Percentiles rank a stretch among this genome's conserved stretches.
These are phyloP conservation scores for Ips typographus DNA, from an alignment of 1,140 invertebrate species.

Conservation along the genomic window DNA sequence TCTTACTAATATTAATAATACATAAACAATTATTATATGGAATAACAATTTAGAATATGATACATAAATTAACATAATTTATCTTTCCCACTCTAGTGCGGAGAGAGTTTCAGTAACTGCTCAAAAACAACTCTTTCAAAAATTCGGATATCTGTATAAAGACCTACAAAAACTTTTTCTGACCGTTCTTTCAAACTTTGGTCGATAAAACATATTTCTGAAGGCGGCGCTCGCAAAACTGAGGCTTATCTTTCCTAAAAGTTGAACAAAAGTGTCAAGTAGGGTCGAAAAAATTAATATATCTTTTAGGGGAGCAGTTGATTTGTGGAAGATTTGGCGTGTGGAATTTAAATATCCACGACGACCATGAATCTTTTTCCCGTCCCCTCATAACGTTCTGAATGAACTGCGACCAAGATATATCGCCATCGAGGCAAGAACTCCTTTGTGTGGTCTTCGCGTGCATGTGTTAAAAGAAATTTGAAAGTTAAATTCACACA, in stretches of 20 bases:
- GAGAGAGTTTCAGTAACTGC: too few relatives aligned
- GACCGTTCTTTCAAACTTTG: background rate
- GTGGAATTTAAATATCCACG: slow-evolving; percentile 25
- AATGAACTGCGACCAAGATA: slow-evolving; percentile 21
- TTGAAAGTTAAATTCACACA: slow-evolving; percentile 1
- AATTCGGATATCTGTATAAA: too few relatives aligned
- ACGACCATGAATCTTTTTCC: slow-evolving; percentile 23
- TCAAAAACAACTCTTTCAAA: too few relatives aligned
- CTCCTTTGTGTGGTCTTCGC: slow-evolving; percentile 9
- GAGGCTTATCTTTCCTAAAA: too few relatives aligned
- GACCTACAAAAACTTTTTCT: too few relatives aligned
- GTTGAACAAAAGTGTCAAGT: slow-evolving; percentile 19
- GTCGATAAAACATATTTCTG: slow-evolving; percentile 11
- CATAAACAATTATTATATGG: too few relatives aligned
- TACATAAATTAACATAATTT: too few relatives aligned
- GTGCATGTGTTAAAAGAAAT: slow-evolving; percentile 5
- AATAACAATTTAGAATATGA: too few relatives aligned
- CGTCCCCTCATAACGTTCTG: slow-evolving; percentile 19
- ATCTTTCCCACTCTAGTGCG: too few relatives aligned
- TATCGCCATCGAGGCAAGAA: background rate
- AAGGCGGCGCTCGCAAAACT: background rate
- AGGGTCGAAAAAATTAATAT: slow-evolving; percentile 30
- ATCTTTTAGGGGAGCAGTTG: slow-evolving; percentile 23
- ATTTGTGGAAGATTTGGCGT: slow-evolving; percentile 27
- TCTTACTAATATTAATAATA: too few relatives aligned